These are phyloP conservation scores for Leucoraja erinaceus DNA, from an alignment of 2,113 vertebrate species.

Conservation along the genomic window DNA sequence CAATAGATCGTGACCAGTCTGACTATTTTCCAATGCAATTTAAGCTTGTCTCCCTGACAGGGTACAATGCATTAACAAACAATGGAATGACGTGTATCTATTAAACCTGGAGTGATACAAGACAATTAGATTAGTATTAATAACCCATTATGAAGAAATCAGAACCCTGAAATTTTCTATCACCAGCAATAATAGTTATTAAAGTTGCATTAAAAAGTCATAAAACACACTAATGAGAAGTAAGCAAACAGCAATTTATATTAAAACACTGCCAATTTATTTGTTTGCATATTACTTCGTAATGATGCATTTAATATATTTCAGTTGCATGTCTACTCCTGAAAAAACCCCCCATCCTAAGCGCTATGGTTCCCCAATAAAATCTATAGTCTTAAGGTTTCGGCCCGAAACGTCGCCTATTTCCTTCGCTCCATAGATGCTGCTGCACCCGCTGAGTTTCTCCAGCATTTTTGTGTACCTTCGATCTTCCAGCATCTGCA, in stretches of 20 bases:
- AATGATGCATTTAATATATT: not conserved
- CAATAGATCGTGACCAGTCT: not conserved
- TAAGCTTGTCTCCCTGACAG: too few relatives aligned
- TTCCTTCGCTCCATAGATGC: too few relatives aligned
- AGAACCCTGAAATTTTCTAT: not conserved
- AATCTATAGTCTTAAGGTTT: too few relatives aligned
- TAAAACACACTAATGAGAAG: not conserved
- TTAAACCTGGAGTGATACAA: slow-evolving; percentile 1
- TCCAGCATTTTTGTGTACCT: too few relatives aligned
- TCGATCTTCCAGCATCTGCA: too few relatives aligned
- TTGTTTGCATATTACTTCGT: not conserved
- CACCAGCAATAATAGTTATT: not conserved
- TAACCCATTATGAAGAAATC: not conserved
- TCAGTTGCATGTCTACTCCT: not conserved
- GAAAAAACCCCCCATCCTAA: not conserved
- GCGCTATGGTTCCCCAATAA: not conserved
- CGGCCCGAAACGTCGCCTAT: too few relatives aligned
- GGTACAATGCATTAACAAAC: not conserved
- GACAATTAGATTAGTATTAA: not conserved
- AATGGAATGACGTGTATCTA: not conserved
- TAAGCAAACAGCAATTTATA: not conserved
- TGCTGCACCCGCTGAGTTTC: too few relatives aligned
- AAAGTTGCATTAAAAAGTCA: slow-evolving; percentile 7
- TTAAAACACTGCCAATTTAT: not conserved
- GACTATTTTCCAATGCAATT: too few relatives aligned